Evolutionary conservation across 2,113 vertebrate genomes (phyloP), one percentile per base, ranked within the genome.

Genomic region (Vidua macroura): DNA sequence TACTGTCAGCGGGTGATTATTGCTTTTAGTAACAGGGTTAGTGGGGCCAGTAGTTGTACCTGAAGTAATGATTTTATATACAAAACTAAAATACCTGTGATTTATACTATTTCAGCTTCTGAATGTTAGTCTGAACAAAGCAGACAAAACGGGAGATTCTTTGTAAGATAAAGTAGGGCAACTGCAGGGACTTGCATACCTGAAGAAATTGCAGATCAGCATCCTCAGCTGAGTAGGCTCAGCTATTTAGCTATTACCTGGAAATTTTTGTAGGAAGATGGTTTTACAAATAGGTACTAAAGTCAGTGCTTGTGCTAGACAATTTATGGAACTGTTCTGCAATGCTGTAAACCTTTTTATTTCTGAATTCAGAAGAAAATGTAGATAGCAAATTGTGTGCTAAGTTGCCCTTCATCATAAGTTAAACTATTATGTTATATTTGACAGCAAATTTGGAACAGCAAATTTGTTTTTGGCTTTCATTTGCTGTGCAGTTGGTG

Each of bases 231-330:
- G 92, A 94, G 67, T 85, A 83, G 78, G 81, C 91, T 96, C 86
- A 58, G 84, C 70, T 87, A 48, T 90, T 89, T 89, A 83, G 88
- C 76, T 90, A 67, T 90, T 89, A 96, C 83, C 81, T 70, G 90
- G 70, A 73, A 86, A 74, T 79, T 92, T 95, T 91, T 96, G 88
- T 88, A 91, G 92, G 83, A 86, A 94, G 88, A 35, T 53, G 56
- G 51, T 95, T 95, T 94, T 93, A 66, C 90, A 92, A 94, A 74
- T 64, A 84, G 49, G 27, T 63, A 28, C 64, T 86, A 9, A 75
- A 94, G 55, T 74, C 84, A 93, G 43, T 88, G 52, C 52, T 89
- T 82, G 86, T 95, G 82, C 30, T 56, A 92, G 82, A 27, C 63
- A 68, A 73, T 91, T 96, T 75, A 93, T 92, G 58, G 46, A 95